Conservation (phyloP, 2,113 vertebrate species). For the Donacobius atricapilla region DNA sequence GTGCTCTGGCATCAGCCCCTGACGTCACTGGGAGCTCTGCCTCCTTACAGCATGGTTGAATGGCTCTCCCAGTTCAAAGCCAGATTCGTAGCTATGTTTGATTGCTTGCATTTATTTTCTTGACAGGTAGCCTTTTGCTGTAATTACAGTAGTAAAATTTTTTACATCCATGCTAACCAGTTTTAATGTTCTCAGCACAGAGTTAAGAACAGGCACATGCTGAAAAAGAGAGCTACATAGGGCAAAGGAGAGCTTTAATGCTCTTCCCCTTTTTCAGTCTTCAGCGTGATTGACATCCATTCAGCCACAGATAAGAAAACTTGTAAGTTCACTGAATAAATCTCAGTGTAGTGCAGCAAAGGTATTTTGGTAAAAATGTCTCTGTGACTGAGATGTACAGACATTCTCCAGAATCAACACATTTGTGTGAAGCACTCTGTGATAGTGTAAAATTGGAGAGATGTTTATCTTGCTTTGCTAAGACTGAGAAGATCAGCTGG, state of each 20-base stretch:
- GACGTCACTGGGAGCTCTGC: constrained; percentile 26
- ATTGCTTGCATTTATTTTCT: constrained; percentile 38
- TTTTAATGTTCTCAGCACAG: not conserved
- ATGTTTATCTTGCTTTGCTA: not conserved
- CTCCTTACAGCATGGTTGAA: not conserved
- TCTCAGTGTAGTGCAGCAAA: not conserved
- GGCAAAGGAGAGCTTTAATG: not conserved
- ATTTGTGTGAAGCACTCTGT: not conserved
- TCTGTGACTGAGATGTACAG: not conserved
- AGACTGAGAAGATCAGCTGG: not conserved
- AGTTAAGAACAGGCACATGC: not conserved
- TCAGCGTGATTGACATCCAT: not conserved
- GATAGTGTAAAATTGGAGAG: not conserved
- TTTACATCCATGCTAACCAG: not conserved
- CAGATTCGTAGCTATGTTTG: not conserved
- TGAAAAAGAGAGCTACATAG: not conserved
- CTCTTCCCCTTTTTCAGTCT: not conserved
- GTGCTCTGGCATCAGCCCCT: not conserved
- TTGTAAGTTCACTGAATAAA: not conserved
- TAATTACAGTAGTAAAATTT: constrained; percentile 34
- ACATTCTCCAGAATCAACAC: not conserved
- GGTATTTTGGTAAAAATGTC: constrained; percentile 7
- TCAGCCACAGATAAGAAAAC: not conserved
- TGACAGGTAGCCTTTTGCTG: constrained; percentile 45
- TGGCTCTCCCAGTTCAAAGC: not conserved